phyloP scores from a whole-genome alignment of 1,140 invertebrate species.

The Acromyrmex echinatior region DNA sequence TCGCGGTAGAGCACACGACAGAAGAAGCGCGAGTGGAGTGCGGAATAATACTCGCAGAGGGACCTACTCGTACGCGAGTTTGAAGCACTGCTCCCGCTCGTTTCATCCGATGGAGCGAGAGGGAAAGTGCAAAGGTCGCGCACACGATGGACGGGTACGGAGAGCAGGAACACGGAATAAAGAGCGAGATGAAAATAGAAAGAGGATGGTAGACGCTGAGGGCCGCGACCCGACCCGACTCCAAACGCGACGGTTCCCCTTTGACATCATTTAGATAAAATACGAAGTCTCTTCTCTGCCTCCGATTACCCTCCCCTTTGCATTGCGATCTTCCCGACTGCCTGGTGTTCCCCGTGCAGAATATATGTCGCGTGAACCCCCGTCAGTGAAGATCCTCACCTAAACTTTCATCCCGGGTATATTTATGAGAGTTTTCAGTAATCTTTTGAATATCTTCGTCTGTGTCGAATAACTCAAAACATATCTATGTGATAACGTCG shows the following conservation, averaged over 20 bases:
- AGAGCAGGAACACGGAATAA: conserved; percentile 48
- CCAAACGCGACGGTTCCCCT: conserved; percentile 79
- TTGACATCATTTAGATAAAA: conserved; percentile 85
- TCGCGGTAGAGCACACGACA: conserved; percentile 59
- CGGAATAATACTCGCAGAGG: conserved; percentile 65
- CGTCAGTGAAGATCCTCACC: conserved; percentile 36
- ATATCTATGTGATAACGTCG: not conserved
- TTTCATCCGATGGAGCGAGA: conserved; percentile 17
- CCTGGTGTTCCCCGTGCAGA: conserved; percentile 65
- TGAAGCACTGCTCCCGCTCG: conserved; percentile 35
- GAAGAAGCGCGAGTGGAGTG: conserved; percentile 36
- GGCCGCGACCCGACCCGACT: conserved; percentile 74
- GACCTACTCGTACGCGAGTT: conserved; percentile 53
- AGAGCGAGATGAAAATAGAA: conserved; percentile 62
- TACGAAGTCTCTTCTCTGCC: conserved; percentile 76
- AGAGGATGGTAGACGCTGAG: conserved; percentile 67
- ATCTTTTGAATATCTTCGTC: not conserved
- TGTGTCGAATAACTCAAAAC: not conserved
- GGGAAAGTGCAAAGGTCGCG: conserved; percentile 32
- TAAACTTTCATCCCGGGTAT: conserved; percentile 15
- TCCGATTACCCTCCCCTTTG: conserved; percentile 71
- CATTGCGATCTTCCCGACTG: conserved; percentile 67
- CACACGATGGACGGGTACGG: not conserved
- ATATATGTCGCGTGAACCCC: conserved; percentile 17
- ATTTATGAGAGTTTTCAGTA: not conserved